These are phyloP conservation scores for Lissocephala sabroskyi DNA, from an alignment of 2,888 invertebrate genomes.

Conservation along the genomic window DNA sequence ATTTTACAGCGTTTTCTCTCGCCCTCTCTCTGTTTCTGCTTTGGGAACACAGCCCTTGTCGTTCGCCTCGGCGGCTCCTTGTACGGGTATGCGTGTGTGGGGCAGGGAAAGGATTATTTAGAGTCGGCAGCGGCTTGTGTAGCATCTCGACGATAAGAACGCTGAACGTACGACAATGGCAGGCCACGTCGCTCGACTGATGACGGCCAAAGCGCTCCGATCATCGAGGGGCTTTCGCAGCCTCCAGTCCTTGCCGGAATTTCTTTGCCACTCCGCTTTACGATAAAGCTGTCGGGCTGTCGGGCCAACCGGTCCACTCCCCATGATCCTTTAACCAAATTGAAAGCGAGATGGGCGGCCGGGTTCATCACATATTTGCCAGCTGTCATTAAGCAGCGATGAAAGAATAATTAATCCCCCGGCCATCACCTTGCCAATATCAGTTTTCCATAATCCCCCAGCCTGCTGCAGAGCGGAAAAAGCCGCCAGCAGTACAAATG, in stretches of 20 bases:
- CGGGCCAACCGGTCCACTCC: not conserved
- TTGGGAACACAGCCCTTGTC: not conserved
- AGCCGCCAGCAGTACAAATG: not conserved
- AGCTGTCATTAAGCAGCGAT: too few species aligned
- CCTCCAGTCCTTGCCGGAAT: constrained; percentile 14
- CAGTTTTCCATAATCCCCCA: constrained; percentile 27
- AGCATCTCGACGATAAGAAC: constrained; percentile 56
- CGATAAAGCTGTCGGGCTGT: constrained; percentile 53
- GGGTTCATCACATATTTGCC: too few species aligned
- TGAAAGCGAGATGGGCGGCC: too few species aligned
- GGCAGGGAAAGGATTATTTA: constrained; percentile 62
- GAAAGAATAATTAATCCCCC: too few species aligned
- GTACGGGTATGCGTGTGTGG: constrained; percentile 18
- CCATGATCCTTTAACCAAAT: too few species aligned
- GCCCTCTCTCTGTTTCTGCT: constrained; percentile 7
- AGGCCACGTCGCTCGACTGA: constrained; percentile 32
- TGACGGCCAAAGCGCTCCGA: constrained; percentile 51
- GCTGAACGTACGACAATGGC: constrained; percentile 47
- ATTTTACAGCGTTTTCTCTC: constrained; percentile 45
- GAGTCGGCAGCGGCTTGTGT: constrained; percentile 64
- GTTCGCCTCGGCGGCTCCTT: not conserved
- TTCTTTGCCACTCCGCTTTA: constrained; percentile 48
- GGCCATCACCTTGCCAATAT: too few species aligned
- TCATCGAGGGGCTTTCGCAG: constrained; percentile 28
- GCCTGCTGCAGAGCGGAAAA: not conserved